Conservation (phyloP, 2,888 invertebrate species). For the Pogonocherus hispidulus region DNA sequence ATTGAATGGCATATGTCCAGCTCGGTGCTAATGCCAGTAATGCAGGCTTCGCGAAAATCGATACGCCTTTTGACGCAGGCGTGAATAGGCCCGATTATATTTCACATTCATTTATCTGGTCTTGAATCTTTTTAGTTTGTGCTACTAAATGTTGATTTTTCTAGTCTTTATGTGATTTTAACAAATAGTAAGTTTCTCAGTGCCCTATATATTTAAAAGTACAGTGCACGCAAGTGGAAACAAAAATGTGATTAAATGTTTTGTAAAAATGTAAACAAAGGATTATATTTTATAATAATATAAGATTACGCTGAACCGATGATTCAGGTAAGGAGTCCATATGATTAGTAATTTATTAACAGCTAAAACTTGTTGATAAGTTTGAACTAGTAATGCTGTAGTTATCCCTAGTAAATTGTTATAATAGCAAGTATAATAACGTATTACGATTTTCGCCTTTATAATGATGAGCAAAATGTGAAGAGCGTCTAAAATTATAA, state of each 20-base stretch:
- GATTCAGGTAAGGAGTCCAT: conserved; percentile 24
- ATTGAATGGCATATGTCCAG: too few relatives aligned
- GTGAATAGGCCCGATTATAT: neutral
- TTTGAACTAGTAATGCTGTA: too few relatives aligned
- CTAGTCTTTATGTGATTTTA: neutral
- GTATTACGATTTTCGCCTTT: too few relatives aligned
- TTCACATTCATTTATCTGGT: neutral
- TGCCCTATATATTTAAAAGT: neutral
- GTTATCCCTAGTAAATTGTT: too few relatives aligned
- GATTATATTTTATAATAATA: conserved; percentile 11
- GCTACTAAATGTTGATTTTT: neutral
- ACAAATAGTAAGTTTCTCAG: neutral
- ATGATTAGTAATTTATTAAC: too few relatives aligned
- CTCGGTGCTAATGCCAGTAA: too few relatives aligned
- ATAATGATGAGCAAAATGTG: too few relatives aligned
- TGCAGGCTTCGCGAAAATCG: neutral
- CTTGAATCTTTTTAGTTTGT: neutral
- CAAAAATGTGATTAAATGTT: neutral
- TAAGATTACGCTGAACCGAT: conserved; percentile 29
- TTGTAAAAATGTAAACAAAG: conserved; percentile 26
- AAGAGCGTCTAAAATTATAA: too few relatives aligned
- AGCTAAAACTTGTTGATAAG: too few relatives aligned
- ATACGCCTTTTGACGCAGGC: neutral
- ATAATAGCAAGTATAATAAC: too few relatives aligned
- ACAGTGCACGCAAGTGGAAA: neutral